These are phyloP conservation scores for Amblyjoppa fuscipennis DNA, from an alignment of 2,888 invertebrate genomes.

Conservation along the genomic window DNA sequence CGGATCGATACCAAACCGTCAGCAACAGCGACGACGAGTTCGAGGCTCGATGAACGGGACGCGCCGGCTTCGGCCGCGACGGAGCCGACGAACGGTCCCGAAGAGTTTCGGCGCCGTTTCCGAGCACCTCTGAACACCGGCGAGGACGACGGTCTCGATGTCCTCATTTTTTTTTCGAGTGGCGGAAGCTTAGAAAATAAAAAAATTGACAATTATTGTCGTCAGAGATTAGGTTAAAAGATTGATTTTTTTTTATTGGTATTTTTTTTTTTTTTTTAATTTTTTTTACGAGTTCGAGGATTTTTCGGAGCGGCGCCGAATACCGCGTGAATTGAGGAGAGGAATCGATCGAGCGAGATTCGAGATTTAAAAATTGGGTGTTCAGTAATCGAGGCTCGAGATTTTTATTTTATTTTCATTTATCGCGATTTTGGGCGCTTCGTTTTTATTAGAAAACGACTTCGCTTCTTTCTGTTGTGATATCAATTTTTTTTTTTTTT, in stretches of 20 bases:
- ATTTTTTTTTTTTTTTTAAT: too few relatives aligned
- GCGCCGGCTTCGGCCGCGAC: slow-evolving; percentile 1
- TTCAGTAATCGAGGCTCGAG: background rate
- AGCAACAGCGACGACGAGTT: slow-evolving; percentile 37
- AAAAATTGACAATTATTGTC: background rate
- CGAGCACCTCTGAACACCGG: background rate
- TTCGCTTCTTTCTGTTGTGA: too few relatives aligned
- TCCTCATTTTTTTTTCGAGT: background rate
- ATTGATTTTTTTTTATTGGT: too few relatives aligned
- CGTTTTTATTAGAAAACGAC: background rate
- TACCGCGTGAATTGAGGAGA: background rate
- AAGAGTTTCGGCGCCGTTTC: slow-evolving; percentile 4
- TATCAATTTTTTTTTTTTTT: too few relatives aligned
- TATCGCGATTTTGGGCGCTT: background rate
- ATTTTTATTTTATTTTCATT: background rate
- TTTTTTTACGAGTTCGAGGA: too few relatives aligned
- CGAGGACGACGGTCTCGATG: background rate
- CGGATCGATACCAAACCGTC: slow-evolving; percentile 41
- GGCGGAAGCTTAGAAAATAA: background rate
- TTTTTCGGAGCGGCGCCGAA: too few relatives aligned
- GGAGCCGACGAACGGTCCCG: background rate
- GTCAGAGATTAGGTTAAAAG: background rate
- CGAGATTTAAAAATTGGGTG: background rate
- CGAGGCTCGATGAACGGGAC: slow-evolving; percentile 13
- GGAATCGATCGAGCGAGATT: background rate